Evolutionary conservation across 2,888 invertebrate genomes (phyloP).

Genomic region (Morinoia aosen): DNA sequence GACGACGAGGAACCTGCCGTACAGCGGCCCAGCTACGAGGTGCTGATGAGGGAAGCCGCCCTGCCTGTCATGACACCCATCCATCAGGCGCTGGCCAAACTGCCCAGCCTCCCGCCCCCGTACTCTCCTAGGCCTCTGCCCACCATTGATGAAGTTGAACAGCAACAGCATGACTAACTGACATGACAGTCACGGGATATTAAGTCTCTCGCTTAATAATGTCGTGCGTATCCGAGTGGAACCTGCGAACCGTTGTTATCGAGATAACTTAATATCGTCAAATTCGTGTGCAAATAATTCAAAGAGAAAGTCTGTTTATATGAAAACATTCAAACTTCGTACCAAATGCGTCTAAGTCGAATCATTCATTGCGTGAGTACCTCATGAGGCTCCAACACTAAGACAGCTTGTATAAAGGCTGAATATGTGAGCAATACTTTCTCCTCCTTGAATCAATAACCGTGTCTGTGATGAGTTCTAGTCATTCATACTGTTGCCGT

Average conservation of each 20-base stretch:
- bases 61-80: slow-evolving; percentile 54
- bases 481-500: slow-evolving; percentile 50
- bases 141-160: slow-evolving; percentile 43
- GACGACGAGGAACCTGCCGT: slow-evolving; percentile 41
- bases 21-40: slow-evolving; percentile 40
- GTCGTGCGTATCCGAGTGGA: background rate
- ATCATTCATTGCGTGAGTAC: background rate
- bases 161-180: slow-evolving; percentile 53
- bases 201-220: background rate
- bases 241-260: background rate
- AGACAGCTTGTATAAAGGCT: background rate
- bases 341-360: background rate
- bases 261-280: background rate
- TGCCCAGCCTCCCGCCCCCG: slow-evolving; percentile 39
- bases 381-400: background rate
- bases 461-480: slow-evolving; percentile 41
- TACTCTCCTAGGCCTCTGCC: slow-evolving; percentile 28
- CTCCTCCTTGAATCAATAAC: background rate
- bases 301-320: background rate
- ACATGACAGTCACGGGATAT: background rate
- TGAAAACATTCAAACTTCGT: background rate
- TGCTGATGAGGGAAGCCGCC: slow-evolving; percentile 36
- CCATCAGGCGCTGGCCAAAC: slow-evolving; percentile 42
- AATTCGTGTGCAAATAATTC: background rate
- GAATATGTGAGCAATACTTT: background rate